Evolutionary conservation across 2,113 vertebrate genomes (phyloP), one percentile per base, ranked within the genome.

Genomic region (Lagopus muta): DNA sequence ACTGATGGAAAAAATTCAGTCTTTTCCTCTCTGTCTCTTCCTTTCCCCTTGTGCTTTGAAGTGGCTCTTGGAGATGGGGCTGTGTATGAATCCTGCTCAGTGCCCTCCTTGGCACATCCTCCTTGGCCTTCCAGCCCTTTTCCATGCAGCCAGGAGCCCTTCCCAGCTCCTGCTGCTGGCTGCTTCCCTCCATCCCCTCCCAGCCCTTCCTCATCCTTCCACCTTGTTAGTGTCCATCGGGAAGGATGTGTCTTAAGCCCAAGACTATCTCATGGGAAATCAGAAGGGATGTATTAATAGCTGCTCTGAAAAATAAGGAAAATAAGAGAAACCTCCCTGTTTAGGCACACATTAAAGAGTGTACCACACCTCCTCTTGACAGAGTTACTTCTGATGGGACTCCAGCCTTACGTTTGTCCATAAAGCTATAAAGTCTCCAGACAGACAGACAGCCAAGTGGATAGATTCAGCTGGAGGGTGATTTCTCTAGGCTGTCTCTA

Each of bases 71-170:
- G 60, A 74, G 50, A 20, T n/a, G 50, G 14, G 12, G 48, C 90
- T 21, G 10, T 54, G 16, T 8, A 5, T n/a, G 2, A 2, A 7
- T 61, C 30, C 72, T 0, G 0, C n/a, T 82, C 86, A 60, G 27
- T 17, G 20, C 13, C 8, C 54, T 73, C 52, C 60, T 24, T n/a
- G 4, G 7, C 84, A 71, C 64, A 40, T n/a, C 28, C 2, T 61
- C 42, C 76, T 8, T 70, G 34, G 34, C 11, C 55, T 89, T 50
- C 43, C 45, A 61, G 11, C 22, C 14, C 2, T 4, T 74, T 88
- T 54, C 65, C 54, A 13, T 5, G 45, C 43, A 58, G 19, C 16
- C 40, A 24, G 55, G 54, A 70, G 45, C 55, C 72, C 73, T 47
- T 34, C 73, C 55, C 5, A 30, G 2, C 4, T 17, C 13, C 28